These are phyloP conservation scores for Garrulus glandarius DNA, from an alignment of 2,797 vertebrate species.

Conservation along the genomic window DNA sequence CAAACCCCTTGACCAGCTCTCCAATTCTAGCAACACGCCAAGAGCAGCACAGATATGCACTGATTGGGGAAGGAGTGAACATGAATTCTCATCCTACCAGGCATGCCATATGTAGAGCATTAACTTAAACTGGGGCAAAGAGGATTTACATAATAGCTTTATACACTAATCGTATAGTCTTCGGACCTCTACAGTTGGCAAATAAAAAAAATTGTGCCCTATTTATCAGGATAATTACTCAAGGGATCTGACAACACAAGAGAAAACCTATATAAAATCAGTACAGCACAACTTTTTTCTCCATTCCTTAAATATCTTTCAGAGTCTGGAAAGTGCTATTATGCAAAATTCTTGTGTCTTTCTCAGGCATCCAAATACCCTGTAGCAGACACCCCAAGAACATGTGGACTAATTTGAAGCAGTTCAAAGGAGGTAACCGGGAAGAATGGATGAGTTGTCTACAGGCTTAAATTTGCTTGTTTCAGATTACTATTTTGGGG, in stretches of 20 bases:
- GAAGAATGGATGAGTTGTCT: not conserved
- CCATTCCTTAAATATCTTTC: not conserved
- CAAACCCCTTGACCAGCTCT: slow-evolving; percentile 6
- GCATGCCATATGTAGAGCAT: slow-evolving; percentile 44
- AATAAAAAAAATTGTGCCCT: slow-evolving; percentile 2
- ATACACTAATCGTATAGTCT: slow-evolving; percentile 23
- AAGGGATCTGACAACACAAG: not conserved
- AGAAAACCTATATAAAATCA: not conserved
- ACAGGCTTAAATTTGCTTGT: not conserved
- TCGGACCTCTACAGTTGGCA: not conserved
- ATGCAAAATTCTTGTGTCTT: not conserved
- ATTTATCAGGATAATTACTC: slow-evolving; percentile 54
- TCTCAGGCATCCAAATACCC: not conserved
- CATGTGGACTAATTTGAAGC: not conserved
- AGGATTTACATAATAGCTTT: slow-evolving; percentile 60
- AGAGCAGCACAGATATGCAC: not conserved
- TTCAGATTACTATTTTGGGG: not conserved
- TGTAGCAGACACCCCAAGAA: not conserved
- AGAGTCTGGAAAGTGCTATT: not conserved
- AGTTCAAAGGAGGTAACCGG: not conserved
- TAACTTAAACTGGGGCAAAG: slow-evolving; percentile 57
- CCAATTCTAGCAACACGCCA: not conserved
- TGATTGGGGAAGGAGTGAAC: not conserved
- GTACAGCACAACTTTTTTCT: not conserved
- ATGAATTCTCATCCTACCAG: slow-evolving; percentile 5